Percentiles rank a stretch among this genome's conserved stretches.
Evolutionary conservation across 2,113 vertebrate genomes (phyloP).

Genomic region (Atrichornis clamosus): DNA sequence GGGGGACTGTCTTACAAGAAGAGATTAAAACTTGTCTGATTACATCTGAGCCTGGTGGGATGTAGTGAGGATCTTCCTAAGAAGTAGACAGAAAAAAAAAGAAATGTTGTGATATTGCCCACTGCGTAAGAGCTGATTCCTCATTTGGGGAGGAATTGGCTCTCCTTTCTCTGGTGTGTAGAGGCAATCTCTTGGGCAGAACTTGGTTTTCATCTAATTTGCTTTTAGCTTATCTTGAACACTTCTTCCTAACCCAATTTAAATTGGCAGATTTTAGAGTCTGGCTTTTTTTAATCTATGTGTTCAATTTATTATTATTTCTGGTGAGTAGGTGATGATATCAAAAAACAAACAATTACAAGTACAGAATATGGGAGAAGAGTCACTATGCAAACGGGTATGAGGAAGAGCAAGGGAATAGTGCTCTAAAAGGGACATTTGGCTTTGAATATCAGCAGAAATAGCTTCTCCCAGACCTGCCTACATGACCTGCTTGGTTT

Average conservation of each 20-base stretch:
- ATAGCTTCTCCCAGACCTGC: not conserved
- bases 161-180: not conserved
- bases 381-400: accelerated
- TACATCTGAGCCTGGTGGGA: not conserved
- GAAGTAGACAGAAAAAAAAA: not conserved
- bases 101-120: not conserved
- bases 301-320: not conserved
- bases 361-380: not conserved
- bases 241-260: not conserved
- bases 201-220: not conserved
- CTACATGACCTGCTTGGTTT: not conserved
- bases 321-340: not conserved
- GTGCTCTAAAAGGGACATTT: not conserved
- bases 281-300: not conserved
- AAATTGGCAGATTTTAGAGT: not conserved
- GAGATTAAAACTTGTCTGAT: conserved; percentile 10
- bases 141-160: not conserved
- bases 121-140: not conserved
- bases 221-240: not conserved
- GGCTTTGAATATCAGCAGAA: not conserved
- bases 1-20: not conserved
- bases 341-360: not conserved
- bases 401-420: not conserved
- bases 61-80: not conserved
- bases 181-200: not conserved